Percentiles rank a stretch among this genome's conserved stretches.
Evolutionary conservation across 2,113 vertebrate genomes (phyloP).

Genomic region (Dinomys branickii): DNA sequence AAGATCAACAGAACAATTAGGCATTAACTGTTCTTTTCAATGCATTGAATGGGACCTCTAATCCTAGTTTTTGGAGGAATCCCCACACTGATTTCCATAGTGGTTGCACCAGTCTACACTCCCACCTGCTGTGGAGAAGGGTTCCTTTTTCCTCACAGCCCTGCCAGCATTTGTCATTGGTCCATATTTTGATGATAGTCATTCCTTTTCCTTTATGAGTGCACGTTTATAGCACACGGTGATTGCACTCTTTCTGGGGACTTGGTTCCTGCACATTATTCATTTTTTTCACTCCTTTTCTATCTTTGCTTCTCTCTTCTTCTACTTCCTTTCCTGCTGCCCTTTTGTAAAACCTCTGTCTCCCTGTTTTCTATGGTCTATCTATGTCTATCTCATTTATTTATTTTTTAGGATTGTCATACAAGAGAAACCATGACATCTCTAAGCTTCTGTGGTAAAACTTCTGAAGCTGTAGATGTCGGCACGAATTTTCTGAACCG

Average conservation of each 20-base stretch:
- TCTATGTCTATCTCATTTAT: neutral
- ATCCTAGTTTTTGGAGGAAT: too few relatives aligned
- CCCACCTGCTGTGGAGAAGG: too few relatives aligned
- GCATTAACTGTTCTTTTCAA: too few relatives aligned
- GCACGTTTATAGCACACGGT: neutral
- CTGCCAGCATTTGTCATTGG: too few relatives aligned
- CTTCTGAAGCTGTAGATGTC: fast-evolving
- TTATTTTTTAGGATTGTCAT: neutral
- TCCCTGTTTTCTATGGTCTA: neutral
- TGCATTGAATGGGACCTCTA: too few relatives aligned
- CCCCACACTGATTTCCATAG: too few relatives aligned
- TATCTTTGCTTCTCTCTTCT: neutral
- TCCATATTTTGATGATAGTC: too few relatives aligned
- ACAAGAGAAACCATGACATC: neutral
- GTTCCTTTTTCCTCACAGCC: too few relatives aligned
- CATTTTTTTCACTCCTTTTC: neutral
- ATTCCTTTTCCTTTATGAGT: neutral
- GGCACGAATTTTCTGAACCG: neutral
- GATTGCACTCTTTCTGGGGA: neutral
- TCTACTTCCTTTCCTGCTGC: neutral
- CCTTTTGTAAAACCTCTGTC: neutral
- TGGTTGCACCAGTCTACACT: too few relatives aligned
- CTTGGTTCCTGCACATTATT: neutral
- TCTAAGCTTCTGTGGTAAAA: neutral
- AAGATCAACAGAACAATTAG: too few relatives aligned